These are phyloP conservation scores for Brachionichthys hirsutus DNA, from an alignment of 2,113 vertebrate genomes.

Conservation along the genomic window DNA sequence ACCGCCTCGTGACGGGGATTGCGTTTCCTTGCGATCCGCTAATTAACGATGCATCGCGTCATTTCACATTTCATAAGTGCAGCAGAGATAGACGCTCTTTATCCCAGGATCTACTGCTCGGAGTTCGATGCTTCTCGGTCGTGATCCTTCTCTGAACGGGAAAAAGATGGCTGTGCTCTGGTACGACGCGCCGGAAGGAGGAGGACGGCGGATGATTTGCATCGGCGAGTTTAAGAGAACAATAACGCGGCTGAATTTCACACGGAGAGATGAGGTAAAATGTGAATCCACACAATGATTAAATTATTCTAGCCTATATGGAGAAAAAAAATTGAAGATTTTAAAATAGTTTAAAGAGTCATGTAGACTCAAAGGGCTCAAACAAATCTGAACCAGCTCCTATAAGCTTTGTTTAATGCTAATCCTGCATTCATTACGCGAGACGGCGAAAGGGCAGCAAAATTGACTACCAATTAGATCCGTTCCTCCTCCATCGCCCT, in stretches of 20 bases:
- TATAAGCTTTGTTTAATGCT: slow-evolving; percentile 10
- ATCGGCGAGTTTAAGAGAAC: neutral
- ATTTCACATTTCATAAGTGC: slow-evolving; percentile 57
- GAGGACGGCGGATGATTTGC: too few species aligned
- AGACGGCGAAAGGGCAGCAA: neutral
- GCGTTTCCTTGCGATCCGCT: slow-evolving; percentile 69
- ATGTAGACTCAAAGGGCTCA: neutral
- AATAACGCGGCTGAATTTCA: neutral
- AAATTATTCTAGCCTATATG: slow-evolving; percentile 9
- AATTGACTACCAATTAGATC: slow-evolving; percentile 30
- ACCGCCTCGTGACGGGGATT: slow-evolving; percentile 60
- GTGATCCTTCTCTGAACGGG: slow-evolving; percentile 14
- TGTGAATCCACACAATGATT: slow-evolving; percentile 4
- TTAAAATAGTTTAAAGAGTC: slow-evolving; percentile 16
- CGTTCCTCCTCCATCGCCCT: slow-evolving; percentile 24
- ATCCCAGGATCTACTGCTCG: slow-evolving; percentile 46
- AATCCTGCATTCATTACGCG: neutral
- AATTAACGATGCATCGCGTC: slow-evolving; percentile 72
- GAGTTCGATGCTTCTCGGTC: slow-evolving; percentile 18
- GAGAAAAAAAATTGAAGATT: slow-evolving; percentile 11
- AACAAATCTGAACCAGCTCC: neutral
- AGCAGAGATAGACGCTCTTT: slow-evolving; percentile 54
- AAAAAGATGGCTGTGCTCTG: too few species aligned
- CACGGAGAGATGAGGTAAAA: neutral
- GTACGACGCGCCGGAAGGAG: too few species aligned